Evolutionary conservation across 2,797 vertebrate species (phyloP).

Genomic region (Sorex maritimensis): DNA sequence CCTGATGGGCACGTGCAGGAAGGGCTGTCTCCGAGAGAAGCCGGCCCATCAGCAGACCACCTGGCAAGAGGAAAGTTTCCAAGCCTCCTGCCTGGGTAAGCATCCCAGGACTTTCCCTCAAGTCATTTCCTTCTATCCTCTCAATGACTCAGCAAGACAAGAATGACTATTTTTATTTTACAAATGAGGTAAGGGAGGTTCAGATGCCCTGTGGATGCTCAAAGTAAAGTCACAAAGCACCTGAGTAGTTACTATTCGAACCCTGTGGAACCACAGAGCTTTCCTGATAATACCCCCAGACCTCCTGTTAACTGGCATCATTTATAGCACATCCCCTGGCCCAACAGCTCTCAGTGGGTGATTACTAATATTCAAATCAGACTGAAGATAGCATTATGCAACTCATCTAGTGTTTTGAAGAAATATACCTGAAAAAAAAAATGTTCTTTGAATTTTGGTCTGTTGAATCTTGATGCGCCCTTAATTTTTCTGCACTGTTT

Average conservation of each 20-base stretch:
- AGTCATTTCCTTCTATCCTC: neutral
- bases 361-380: neutral
- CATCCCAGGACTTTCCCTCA: neutral
- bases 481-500: conserved; percentile 72
- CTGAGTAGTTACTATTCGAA: neutral
- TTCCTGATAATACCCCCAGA: neutral
- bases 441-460: conserved; percentile 20
- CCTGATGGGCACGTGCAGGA: neutral
- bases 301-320: neutral
- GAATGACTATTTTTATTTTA: neutral
- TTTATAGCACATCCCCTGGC: neutral
- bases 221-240: neutral
- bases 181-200: neutral
- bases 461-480: neutral
- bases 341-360: neutral
- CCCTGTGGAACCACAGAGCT: neutral
- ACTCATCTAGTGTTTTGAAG: conserved; percentile 43
- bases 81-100: neutral
- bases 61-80: neutral
- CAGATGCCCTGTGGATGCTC: neutral
- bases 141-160: neutral
- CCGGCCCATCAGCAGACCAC: neutral
- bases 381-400: neutral
- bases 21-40: neutral
- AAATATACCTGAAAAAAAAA: conserved; percentile 10